Evolutionary conservation across 1,140 invertebrate species (phyloP).

Genomic region (Episyrphus balteatus): DNA sequence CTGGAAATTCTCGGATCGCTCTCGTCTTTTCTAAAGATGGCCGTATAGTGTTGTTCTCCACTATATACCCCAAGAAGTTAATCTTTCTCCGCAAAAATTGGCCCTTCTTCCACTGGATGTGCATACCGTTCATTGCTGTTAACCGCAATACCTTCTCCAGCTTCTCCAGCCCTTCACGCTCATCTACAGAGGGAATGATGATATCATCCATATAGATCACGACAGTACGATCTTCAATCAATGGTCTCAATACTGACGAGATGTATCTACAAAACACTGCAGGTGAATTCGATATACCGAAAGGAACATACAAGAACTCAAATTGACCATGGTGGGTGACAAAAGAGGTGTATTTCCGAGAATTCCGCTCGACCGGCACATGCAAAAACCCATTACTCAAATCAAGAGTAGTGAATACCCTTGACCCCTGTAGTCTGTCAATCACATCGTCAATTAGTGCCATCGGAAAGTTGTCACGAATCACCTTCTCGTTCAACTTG

Average conservation of each 20-base stretch:
- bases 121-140: background rate
- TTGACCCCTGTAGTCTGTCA: conserved; percentile 8
- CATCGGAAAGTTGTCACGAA: conserved; percentile 18
- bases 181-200: conserved; percentile 9
- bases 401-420: conserved; percentile 19
- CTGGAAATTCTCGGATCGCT: conserved; percentile 19
- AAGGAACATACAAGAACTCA: too few species aligned
- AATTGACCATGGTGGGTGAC: conserved; percentile 4
- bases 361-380: background rate
- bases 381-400: conserved; percentile 12
- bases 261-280: conserved; percentile 24
- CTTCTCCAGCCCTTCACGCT: conserved; percentile 5
- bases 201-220: conserved; percentile 9
- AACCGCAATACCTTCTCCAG: background rate
- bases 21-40: conserved; percentile 16
- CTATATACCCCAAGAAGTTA: conserved; percentile 13
- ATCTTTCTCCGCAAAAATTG: conserved; percentile 11
- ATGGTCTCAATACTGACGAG: conserved; percentile 4
- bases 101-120: conserved; percentile 17
- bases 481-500: conserved; percentile 11
- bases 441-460: conserved; percentile 24
- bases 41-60: conserved; percentile 7
- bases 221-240: conserved; percentile 1
- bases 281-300: conserved; percentile 34
- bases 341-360: conserved; percentile 5